Evolutionary conservation across 2,797 vertebrate species (phyloP).

Genomic region (Smutsia gigantea): DNA sequence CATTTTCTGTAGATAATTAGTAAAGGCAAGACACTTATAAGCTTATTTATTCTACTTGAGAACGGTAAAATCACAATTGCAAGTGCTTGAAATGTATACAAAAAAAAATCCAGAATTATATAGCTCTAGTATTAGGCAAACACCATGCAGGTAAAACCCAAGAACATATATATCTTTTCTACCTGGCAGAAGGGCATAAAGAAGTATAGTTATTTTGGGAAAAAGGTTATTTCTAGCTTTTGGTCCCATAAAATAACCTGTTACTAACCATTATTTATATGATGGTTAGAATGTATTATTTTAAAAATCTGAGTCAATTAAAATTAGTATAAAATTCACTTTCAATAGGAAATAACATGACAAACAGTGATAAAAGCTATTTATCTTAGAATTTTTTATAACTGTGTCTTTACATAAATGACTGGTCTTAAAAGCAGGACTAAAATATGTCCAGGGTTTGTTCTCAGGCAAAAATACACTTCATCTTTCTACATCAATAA

Average conservation of each 20-base stretch:
- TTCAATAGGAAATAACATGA: not conserved
- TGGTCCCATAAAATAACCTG: not conserved
- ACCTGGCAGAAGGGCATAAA: slow-evolving; percentile 12
- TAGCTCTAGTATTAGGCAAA: not conserved
- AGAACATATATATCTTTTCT: not conserved
- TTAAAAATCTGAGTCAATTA: slow-evolving; percentile 11
- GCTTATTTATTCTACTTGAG: not conserved
- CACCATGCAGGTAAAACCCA: not conserved
- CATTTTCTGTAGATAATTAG: not conserved
- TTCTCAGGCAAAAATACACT: not conserved
- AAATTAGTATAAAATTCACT: not conserved
- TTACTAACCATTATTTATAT: not conserved
- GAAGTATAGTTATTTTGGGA: not conserved
- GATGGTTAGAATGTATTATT: not conserved
- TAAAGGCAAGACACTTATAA: not conserved
- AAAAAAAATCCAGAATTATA: not conserved
- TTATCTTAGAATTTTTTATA: slow-evolving; percentile 4
- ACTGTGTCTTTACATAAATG: not conserved
- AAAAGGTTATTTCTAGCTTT: not conserved
- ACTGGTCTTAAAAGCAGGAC: not conserved
- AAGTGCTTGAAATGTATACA: not conserved
- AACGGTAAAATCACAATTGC: not conserved
- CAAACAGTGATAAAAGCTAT: not conserved
- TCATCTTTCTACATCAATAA: not conserved
- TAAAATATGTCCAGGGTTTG: not conserved